Evolutionary conservation across 1,140 invertebrate species (phyloP).

Genomic region (fruit fly (Drosophila melanogaster)): Release_6_plus_ISO1_MT NT_033777.3:9765501-9766000

Average conservation of each 20-base stretch:
- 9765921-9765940: conserved; percentile 92
- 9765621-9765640: conserved; percentile 39
- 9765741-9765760: conserved; percentile 72
- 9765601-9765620: conserved; percentile 15
- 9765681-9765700: conserved; percentile 71
- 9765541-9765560: conserved; percentile 20
- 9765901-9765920: conserved; percentile 94
- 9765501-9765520: conserved; percentile 8
- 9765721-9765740: conserved; percentile 74
- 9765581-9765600: neutral
- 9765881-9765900: conserved; percentile 98
- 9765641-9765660: conserved; percentile 52
- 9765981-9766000: neutral
- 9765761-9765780: conserved; percentile 66
- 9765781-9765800: conserved; percentile 23
- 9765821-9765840: conserved; percentile 69
- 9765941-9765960: conserved; percentile 93
- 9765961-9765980: too few relatives aligned
- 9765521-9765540: conserved; percentile 10
- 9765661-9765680: conserved; percentile 66
- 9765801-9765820: conserved; percentile 30
- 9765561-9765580: neutral
- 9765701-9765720: conserved; percentile 71
- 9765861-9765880: conserved; percentile 51
- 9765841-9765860: conserved; percentile 34